phyloP scores from a whole-genome alignment of 2,888 invertebrate species.

The Eremobia ochroleuca region DNA sequence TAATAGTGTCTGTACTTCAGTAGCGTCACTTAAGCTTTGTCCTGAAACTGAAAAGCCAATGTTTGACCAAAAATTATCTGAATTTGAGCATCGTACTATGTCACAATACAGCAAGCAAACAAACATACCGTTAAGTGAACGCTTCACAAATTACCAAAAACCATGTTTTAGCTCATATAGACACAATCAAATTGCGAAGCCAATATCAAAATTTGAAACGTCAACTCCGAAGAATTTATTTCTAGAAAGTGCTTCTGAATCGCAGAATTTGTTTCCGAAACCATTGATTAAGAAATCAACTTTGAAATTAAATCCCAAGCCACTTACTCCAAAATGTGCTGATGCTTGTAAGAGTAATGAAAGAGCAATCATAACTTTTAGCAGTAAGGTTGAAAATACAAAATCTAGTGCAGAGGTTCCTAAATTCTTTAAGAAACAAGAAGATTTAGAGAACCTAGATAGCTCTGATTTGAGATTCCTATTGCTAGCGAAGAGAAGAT shows the following conservation, averaged over 20 bases:
- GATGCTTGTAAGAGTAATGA: background rate
- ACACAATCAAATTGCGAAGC: constrained; percentile 30
- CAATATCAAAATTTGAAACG: constrained; percentile 5
- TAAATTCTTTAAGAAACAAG: background rate
- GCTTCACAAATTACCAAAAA: constrained; percentile 60
- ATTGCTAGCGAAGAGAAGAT: constrained; percentile 72
- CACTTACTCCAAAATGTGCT: background rate
- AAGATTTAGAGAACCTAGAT: constrained; percentile 48
- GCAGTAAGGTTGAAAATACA: constrained; percentile 39
- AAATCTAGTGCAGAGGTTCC: background rate
- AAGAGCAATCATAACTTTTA: constrained; percentile 17
- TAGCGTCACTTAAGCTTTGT: constrained; percentile 62
- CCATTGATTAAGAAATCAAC: constrained; percentile 35
- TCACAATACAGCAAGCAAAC: constrained; percentile 28
- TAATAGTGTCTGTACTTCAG: constrained; percentile 69
- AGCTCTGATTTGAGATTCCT: constrained; percentile 74
- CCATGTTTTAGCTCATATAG: constrained; percentile 28
- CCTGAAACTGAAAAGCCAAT: constrained; percentile 33
- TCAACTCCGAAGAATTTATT: constrained; percentile 31
- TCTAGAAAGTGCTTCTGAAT: constrained; percentile 16
- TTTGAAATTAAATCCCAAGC: constrained; percentile 29
- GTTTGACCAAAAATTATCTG: constrained; percentile 44
- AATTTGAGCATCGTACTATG: background rate
- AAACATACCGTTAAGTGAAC: constrained; percentile 59
- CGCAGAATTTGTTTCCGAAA: background rate